Evolutionary conservation across 2,113 vertebrate species (phyloP), one percentile per base, ranked within the genome.

Genomic region (Scolopax mira): DNA sequence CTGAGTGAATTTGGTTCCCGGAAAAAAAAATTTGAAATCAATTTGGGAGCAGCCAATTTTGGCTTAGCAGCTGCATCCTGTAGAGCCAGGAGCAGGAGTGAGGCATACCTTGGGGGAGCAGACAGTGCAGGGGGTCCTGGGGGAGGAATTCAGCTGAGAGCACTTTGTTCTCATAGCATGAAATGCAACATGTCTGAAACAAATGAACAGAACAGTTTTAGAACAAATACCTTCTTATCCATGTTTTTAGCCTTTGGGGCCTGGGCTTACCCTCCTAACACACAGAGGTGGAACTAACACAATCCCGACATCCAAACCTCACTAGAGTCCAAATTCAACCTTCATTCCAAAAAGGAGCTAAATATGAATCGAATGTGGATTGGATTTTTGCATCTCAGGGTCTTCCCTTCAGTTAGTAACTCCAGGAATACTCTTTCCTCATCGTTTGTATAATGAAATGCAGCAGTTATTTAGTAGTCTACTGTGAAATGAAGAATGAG

Each of bases 11-110:
- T 88, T 85, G 41, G 57, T 74, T 90, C 83, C 72, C 71, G 51
- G 55, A 67, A 93, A 54, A 90, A 88, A 23, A 2, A 81, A 90
- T 83, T 92, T 88, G 28, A 92, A 96, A 92, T 90, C 90, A 90
- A 46, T 93, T 90, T 79, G 92, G 51, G 51, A 81, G 24, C 61
- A 93, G 52, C 60, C 64, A 80, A 9, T 60, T 55, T 69, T 80
- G 79, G 46, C 35, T 86, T 49, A 71, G 77, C 22, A 74, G 79
- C 79, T 92, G 69, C 16, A 44, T 46, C 25, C 62, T 21, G 15
- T 44, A 52, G 79, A 85, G 21, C 13, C 28, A 57, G 25, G 46
- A 57, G 22, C 22, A 42, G 60, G 42, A 51, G 18, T 17, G 64
- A 66, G 25, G 4, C 1, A 0, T 62, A 33, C 64, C 41, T 17